These are phyloP conservation scores for Drosophila austrosaltans DNA, from an alignment of 2,888 invertebrate species.

Conservation along the genomic window DNA sequence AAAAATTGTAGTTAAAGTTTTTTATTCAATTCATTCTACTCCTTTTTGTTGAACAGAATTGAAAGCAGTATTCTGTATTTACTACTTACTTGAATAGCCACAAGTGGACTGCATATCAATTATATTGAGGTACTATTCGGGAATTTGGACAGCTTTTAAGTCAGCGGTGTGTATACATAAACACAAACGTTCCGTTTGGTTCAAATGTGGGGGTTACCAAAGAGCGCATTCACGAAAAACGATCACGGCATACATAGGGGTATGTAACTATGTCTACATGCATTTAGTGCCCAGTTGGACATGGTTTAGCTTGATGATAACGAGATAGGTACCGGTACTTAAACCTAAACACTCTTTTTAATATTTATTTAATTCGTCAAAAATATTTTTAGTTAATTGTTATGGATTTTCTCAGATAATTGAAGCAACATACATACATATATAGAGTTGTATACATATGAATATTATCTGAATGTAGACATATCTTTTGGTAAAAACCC, in stretches of 20 bases:
- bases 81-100: not conserved
- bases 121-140: not conserved
- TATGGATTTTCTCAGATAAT: no score
- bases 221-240: constrained; percentile 13
- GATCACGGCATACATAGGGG: not conserved
- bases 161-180: constrained; percentile 6
- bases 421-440: no score
- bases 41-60: not conserved
- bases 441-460: no score
- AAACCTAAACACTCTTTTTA: not conserved
- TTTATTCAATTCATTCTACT: not conserved
- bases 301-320: not conserved
- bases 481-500: not conserved
- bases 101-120: not conserved
- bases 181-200: not conserved
- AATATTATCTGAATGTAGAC: no score
- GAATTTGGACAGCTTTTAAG: not conserved
- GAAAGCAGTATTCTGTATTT: not conserved
- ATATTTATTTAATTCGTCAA: not conserved
- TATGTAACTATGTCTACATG: not conserved
- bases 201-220: constrained; percentile 8
- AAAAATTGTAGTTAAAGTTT: not conserved
- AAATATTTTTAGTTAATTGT: no score
- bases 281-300: constrained; percentile 2
- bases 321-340: not conserved